These are phyloP conservation scores for Meriones psammophilus DNA, from an alignment of 2,797 vertebrate species.

Conservation along the genomic window DNA sequence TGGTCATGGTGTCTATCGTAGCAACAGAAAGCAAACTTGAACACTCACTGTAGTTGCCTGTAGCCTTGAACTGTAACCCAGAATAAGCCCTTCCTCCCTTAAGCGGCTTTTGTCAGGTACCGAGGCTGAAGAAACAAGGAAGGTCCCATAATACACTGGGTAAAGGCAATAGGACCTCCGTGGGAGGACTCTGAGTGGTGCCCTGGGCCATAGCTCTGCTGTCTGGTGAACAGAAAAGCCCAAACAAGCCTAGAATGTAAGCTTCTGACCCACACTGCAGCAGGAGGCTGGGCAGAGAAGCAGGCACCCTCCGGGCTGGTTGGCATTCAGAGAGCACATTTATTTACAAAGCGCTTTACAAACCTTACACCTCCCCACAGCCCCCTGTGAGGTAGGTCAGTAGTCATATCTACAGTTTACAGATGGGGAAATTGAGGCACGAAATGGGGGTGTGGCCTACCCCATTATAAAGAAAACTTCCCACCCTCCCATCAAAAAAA, in stretches of 20 bases:
- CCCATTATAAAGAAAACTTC: slow-evolving; percentile 79
- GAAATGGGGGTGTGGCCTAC: slow-evolving; percentile 81
- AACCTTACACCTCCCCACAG: slow-evolving; percentile 85
- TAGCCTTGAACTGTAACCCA: not conserved
- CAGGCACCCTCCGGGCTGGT: not conserved
- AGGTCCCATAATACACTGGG: not conserved
- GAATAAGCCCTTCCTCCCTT: not conserved
- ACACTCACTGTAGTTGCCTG: not conserved
- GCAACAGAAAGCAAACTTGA: not conserved
- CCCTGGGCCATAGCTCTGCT: not conserved
- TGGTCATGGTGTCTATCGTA: not conserved
- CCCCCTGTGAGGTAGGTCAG: slow-evolving; percentile 86
- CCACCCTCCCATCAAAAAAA: slow-evolving; percentile 73
- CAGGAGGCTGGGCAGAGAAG: not conserved
- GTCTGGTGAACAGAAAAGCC: not conserved
- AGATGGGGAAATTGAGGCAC: slow-evolving; percentile 85
- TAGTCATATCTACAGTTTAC: slow-evolving; percentile 85
- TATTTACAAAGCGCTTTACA: slow-evolving; percentile 86
- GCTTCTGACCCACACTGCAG: not conserved
- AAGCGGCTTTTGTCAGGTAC: not conserved
- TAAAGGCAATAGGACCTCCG: not conserved
- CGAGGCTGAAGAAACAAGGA: no score
- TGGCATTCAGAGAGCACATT: slow-evolving; percentile 84
- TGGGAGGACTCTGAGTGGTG: not conserved
- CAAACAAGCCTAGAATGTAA: not conserved